Evolutionary conservation across 2,797 vertebrate genomes (phyloP), one percentile per base, ranked within the genome.

Genomic region (Sebastes reedi): DNA sequence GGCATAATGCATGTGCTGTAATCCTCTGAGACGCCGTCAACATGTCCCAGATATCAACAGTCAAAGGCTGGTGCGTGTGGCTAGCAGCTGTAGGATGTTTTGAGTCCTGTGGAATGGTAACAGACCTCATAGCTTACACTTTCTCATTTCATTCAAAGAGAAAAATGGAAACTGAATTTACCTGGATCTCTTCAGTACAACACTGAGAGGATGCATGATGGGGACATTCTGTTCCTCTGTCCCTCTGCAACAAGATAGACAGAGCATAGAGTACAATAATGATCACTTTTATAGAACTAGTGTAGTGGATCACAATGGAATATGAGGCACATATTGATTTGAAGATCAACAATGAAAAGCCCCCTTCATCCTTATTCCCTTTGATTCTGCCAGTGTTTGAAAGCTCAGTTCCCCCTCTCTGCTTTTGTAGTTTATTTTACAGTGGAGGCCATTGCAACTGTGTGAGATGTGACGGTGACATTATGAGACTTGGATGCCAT

Each of bases 321-420:
- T 70, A 68, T 39, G 73, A 78, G 69, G 25, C 66, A 70, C 46
- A 8, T 66, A 76, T 79, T 71, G 76, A 84, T 81, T 77, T 69
- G 52, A 77, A 74, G 60, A 79, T 84, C 69, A 79, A 36, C 27
- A 42, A 67, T 25, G 32, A 50, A 56, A 58, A 36, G 10, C 16
- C 34, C 34, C 16, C 69, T 67, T 86, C 69, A 81, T 74, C 61
- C 25, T 14, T 16, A 77, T 77, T 75, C 46, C 25, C 80, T 84
- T 80, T 84, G 77, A 84, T 79, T 78, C 60, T 30, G 20, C 29
- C 18, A 16, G n/a, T 58, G 71, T 71, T 46, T 77, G 80, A 60
- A 61, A 50, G 54, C 73, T 46, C 22, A 3, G 59, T 22, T 65
- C 58, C 25, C 52, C 56, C 22, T 36, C 30, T 18, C 14, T 74